Evolutionary conservation across 2,888 invertebrate species (phyloP).

Genomic region (Phyllotreta cruciferae): DNA sequence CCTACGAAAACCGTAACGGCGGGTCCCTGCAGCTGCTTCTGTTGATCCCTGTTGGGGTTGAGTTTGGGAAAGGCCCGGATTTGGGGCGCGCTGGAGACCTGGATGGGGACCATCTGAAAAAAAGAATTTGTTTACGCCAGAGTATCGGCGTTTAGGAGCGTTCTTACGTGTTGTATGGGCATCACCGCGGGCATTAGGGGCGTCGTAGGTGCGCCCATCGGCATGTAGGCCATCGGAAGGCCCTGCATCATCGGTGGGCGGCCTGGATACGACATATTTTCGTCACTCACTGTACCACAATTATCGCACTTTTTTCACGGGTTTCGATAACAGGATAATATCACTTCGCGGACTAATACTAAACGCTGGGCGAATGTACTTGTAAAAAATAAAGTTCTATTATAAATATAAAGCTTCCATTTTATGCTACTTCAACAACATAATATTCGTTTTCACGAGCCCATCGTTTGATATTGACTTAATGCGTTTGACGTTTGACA

Average conservation of each 20-base stretch:
- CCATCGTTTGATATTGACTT: no score
- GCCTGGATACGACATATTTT: slow-evolving; percentile 86
- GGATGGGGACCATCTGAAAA: slow-evolving; percentile 65
- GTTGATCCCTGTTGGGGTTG: slow-evolving; percentile 57
- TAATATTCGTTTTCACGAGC: neutral
- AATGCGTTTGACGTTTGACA: no score
- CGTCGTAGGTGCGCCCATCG: slow-evolving; percentile 72
- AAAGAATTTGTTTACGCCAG: slow-evolving; percentile 30
- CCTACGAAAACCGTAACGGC: slow-evolving; percentile 98
- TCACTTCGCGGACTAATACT: neutral
- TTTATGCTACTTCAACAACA: neutral
- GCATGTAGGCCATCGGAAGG: slow-evolving; percentile 68
- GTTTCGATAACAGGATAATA: neutral
- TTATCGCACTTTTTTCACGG: no score
- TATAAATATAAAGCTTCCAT: no score
- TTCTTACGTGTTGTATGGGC: slow-evolving; percentile 78
- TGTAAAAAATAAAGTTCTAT: no score
- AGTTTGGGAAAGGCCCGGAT: slow-evolving; percentile 58
- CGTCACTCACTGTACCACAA: neutral
- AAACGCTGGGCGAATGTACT: no score
- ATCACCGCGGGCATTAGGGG: slow-evolving; percentile 75
- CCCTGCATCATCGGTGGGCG: slow-evolving; percentile 81
- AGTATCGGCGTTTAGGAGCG: slow-evolving; percentile 6
- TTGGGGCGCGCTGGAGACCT: slow-evolving; percentile 59
- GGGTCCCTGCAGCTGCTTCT: slow-evolving; percentile 71